A percentile compares a stretch with the other conserved stretches of the same genome.
Conservation (phyloP, 1,140 invertebrate genomes). For the Temnothorax nylanderi region DNA sequence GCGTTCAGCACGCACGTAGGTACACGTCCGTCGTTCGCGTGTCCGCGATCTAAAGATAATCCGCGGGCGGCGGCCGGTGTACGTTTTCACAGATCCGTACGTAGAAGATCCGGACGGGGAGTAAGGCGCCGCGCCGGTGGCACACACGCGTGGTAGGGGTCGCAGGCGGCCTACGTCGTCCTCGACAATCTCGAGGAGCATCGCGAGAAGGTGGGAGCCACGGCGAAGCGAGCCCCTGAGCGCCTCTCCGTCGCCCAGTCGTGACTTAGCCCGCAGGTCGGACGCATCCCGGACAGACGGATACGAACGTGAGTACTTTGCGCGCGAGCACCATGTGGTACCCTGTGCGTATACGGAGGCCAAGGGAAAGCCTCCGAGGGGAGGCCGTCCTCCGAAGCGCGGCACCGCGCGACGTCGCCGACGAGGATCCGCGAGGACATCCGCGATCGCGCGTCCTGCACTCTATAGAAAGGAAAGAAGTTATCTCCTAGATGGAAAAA, state of each 20-base stretch:
- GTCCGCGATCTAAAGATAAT: constrained; percentile 75
- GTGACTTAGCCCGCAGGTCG: constrained; percentile 82
- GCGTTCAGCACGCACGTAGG: not conserved
- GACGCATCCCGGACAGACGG: constrained; percentile 78
- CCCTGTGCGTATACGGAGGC: not conserved
- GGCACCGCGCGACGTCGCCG: not conserved
- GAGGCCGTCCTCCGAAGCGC: not conserved
- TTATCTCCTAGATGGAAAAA: constrained; percentile 13
- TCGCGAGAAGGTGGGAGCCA: constrained; percentile 78
- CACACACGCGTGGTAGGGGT: constrained; percentile 28
- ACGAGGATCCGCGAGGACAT: not conserved
- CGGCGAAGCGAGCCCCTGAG: constrained; percentile 72
- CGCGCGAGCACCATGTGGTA: constrained; percentile 71
- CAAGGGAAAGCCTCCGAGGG: too few species aligned
- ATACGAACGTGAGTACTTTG: constrained; percentile 73
- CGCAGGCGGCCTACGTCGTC: constrained; percentile 55
- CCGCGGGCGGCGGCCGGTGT: constrained; percentile 65
- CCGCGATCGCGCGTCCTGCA: not conserved
- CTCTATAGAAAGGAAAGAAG: constrained; percentile 25
- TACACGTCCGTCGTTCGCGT: constrained; percentile 8
- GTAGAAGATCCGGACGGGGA: constrained; percentile 20
- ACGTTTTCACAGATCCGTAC: constrained; percentile 70
- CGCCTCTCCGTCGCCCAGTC: constrained; percentile 80
- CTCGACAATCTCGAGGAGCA: constrained; percentile 69
- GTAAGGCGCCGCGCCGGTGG: not conserved